Evolutionary conservation across 2,888 invertebrate species (phyloP), one percentile per base, ranked within the genome.

Genomic region (Bellardia bayeri): DNA sequence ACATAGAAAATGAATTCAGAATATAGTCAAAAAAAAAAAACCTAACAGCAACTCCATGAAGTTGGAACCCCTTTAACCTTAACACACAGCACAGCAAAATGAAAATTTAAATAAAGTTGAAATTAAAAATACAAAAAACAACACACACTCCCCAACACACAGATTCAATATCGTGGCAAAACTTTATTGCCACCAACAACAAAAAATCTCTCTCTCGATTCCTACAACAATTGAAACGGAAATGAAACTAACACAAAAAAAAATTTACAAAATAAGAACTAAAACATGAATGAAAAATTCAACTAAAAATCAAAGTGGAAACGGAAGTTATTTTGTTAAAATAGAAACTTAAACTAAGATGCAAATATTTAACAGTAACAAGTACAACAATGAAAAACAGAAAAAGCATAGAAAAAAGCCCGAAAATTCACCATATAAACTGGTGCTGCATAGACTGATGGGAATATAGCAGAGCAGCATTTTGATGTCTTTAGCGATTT

Each of bases 301-400:
- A 81, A 87, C 84, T 83, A 85, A 88, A 88, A 89, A 88, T 88
- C 87, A 87, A 87, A 88, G 86, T 85, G 84, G 87, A 88, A 85
- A 85, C 88, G 90, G 89, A 90, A 89, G 87, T 88, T 84, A 88
- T 90, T 89, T 89, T 84, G 82, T 83, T 88, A 33, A 88, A 85
- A 82, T 85, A 84, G 72, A 85, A 83, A 85, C 78, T 85, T 83
- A 76, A 87, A 85, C 68, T 49, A 82, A 85, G 85, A 87, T 87
- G 87, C 87, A 87, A 71, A 81, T 86, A 37, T 37, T 37, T 37
- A 78, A 72, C 37, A 56, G 72, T 76, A 66, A 61, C 82, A 82
- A 86, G 30, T 33, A 56, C 33, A 78, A 76, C 64, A 82, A 76
- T 42, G 51, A 69, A 40, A 37, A 69, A 11, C 23, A n/a, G 49